Percentiles rank a stretch among this genome's conserved stretches.
These are phyloP conservation scores for Silurus glanis DNA, from an alignment of 2,113 vertebrate genomes.

Conservation along the genomic window DNA sequence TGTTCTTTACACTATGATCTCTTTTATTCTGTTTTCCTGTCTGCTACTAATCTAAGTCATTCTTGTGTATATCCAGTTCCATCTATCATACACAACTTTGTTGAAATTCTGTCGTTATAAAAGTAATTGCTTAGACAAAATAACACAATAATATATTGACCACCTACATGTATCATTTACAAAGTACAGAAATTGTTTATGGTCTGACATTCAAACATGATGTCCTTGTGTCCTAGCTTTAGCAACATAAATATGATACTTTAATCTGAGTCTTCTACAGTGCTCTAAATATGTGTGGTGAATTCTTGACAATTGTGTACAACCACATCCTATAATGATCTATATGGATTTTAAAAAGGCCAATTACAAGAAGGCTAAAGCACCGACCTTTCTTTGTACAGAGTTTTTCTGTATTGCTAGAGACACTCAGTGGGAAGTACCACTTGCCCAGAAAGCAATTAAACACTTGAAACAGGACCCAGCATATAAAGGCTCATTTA, in stretches of 20 bases:
- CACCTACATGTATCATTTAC: neutral
- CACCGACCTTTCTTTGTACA: neutral
- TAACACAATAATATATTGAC: neutral
- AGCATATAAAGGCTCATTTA: neutral
- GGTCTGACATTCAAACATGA: neutral
- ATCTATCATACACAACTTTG: neutral
- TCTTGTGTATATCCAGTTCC: neutral
- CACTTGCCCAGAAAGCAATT: neutral
- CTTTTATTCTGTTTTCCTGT: neutral
- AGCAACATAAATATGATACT: constrained; percentile 6
- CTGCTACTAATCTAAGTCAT: neutral
- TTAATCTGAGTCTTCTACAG: neutral
- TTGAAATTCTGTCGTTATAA: neutral
- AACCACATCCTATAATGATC: neutral
- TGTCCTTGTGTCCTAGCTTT: neutral
- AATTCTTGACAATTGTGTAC: constrained; percentile 6
- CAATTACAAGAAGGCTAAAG: neutral
- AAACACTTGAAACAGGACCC: neutral
- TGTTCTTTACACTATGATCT: neutral
- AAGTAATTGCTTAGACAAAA: neutral
- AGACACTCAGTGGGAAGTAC: neutral
- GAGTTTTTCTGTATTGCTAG: neutral
- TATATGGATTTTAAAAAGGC: neutral
- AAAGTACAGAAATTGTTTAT: neutral
- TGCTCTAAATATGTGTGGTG: constrained; percentile 1